Evolutionary conservation across 2,797 vertebrate genomes (phyloP).

Genomic region (Lacerta agilis): DNA sequence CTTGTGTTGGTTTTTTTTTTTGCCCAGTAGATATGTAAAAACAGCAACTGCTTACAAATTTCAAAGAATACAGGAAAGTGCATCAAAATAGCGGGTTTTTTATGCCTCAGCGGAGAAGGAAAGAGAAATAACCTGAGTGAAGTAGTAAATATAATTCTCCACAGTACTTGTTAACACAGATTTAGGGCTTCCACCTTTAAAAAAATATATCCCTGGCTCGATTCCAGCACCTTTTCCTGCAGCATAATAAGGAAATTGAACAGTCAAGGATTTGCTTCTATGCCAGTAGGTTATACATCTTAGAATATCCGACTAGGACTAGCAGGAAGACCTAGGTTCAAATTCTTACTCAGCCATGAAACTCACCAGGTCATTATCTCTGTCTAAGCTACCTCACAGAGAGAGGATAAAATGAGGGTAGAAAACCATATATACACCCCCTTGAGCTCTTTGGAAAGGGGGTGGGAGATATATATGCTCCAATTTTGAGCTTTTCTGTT

Average conservation of each 20-base stretch:
- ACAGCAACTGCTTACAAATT: background rate
- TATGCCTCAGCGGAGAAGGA: background rate
- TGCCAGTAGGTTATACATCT: too few relatives aligned
- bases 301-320: background rate
- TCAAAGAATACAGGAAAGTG: constrained; percentile 4
- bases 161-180: background rate
- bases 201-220: background rate
- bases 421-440: too few relatives aligned
- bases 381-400: background rate
- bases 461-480: too few relatives aligned
- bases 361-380: background rate
- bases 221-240: background rate
- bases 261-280: background rate
- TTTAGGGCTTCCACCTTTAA: background rate
- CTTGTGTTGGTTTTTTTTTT: background rate
- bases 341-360: background rate
- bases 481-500: too few relatives aligned
- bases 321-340: background rate
- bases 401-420: background rate
- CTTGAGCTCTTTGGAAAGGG: too few relatives aligned
- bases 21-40: background rate
- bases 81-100: background rate
- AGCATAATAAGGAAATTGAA: background rate
- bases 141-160: background rate
- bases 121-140: background rate